Conservation (phyloP, 1,140 invertebrate species). For the Steinernema feltiae region DNA sequence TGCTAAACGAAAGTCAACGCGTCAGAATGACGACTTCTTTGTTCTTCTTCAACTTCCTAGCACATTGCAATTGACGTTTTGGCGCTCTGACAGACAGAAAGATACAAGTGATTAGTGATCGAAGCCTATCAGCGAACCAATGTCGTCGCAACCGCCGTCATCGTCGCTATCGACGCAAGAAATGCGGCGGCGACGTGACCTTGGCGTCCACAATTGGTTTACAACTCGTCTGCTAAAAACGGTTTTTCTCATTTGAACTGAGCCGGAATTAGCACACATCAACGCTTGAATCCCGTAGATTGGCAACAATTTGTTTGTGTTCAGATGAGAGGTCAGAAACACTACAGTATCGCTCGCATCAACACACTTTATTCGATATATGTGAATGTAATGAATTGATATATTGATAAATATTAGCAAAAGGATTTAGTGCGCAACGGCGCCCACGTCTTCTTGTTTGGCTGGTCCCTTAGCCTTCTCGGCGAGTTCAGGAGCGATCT, state of each 20-base stretch:
- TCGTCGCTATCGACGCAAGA: neutral
- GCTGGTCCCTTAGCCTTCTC: constrained; percentile 26
- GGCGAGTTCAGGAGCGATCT: constrained; percentile 21
- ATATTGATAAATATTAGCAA: neutral
- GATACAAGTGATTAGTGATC: neutral
- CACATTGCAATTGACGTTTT: neutral
- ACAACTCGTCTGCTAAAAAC: too few relatives aligned
- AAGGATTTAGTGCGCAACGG: constrained; percentile 21
- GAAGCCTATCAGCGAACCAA: neutral
- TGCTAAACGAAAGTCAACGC: neutral
- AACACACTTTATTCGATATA: constrained; percentile 7
- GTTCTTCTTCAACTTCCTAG: neutral
- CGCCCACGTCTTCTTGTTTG: constrained; percentile 12
- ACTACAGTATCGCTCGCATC: neutral
- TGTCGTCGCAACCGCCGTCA: neutral
- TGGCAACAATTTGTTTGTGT: neutral
- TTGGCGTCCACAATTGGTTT: neutral
- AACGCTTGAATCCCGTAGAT: neutral
- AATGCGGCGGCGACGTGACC: neutral
- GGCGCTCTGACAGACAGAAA: too few relatives aligned
- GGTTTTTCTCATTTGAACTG: too few relatives aligned
- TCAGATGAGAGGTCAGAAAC: neutral
- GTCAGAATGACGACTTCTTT: neutral
- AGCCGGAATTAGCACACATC: too few relatives aligned
- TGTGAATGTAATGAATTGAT: neutral